Evolutionary conservation across 2,888 invertebrate genomes (phyloP).

Genomic region (Timema cristinae): DNA sequence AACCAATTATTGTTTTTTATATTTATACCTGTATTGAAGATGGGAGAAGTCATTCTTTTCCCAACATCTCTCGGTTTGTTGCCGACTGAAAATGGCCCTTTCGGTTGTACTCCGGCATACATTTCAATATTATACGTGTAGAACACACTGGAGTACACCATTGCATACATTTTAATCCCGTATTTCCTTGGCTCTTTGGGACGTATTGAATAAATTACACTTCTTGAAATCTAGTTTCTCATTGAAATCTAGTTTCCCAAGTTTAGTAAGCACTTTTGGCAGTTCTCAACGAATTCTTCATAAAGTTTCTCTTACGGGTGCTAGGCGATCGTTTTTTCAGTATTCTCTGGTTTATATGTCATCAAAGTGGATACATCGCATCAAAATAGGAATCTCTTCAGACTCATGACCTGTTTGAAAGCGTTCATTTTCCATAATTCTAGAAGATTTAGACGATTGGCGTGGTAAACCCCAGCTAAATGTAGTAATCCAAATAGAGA

Average conservation of each 20-base stretch:
- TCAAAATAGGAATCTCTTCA: constrained; percentile 19
- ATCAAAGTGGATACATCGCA: constrained; percentile 35
- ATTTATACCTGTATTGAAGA: background rate
- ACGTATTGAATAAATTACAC: constrained; percentile 5
- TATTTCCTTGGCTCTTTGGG: constrained; percentile 5
- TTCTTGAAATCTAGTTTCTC: constrained; percentile 9
- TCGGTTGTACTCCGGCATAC: background rate
- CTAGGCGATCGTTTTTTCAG: constrained; percentile 28
- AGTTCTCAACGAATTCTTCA: constrained; percentile 32
- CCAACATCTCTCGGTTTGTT: background rate
- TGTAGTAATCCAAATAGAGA: background rate
- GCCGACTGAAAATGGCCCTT: background rate
- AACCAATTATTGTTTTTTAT: background rate
- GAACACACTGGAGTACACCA: background rate
- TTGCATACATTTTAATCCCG: background rate
- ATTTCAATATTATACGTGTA: background rate
- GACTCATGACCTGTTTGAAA: background rate
- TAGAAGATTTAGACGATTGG: background rate
- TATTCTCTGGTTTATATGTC: constrained; percentile 26
- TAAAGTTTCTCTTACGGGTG: constrained; percentile 33
- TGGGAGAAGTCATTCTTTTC: background rate
- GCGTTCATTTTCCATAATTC: background rate
- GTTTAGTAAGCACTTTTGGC: constrained; percentile 25
- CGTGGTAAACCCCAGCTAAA: background rate
- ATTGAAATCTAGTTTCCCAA: constrained; percentile 31